Conservation (phyloP, 1,140 invertebrate species). For the Ceratitis capitata region DNA sequence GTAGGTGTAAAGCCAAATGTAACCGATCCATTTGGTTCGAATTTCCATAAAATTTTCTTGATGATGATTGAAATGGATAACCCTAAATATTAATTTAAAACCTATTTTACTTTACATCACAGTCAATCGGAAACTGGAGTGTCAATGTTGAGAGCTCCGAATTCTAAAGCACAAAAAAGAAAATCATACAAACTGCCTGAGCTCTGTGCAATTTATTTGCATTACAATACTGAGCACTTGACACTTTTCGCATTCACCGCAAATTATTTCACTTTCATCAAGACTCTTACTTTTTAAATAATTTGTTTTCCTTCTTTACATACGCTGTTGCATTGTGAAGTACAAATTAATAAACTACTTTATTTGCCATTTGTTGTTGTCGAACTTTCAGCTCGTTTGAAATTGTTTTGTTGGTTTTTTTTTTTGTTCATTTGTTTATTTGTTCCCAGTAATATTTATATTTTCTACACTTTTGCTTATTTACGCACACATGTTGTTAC, state of each 20-base stretch:
- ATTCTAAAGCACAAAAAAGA: no score
- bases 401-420: background rate
- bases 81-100: no score
- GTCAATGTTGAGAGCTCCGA: no score
- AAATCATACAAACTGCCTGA: no score
- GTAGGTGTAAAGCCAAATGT: no score
- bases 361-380: background rate
- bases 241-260: background rate
- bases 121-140: no score
- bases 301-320: background rate
- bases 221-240: background rate
- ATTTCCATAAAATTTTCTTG: no score
- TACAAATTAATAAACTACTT: slow-evolving; percentile 1
- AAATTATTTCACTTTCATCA: background rate
- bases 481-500: background rate
- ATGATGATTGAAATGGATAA: no score
- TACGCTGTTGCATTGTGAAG: background rate
- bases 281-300: background rate
- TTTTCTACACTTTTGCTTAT: background rate
- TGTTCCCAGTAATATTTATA: background rate
- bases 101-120: no score
- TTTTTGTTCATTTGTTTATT: background rate
- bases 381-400: background rate
- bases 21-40: no score
- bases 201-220: background rate